Evolutionary conservation across 2,888 invertebrate genomes (phyloP).

Genomic region (Sussaba pulchella): DNA sequence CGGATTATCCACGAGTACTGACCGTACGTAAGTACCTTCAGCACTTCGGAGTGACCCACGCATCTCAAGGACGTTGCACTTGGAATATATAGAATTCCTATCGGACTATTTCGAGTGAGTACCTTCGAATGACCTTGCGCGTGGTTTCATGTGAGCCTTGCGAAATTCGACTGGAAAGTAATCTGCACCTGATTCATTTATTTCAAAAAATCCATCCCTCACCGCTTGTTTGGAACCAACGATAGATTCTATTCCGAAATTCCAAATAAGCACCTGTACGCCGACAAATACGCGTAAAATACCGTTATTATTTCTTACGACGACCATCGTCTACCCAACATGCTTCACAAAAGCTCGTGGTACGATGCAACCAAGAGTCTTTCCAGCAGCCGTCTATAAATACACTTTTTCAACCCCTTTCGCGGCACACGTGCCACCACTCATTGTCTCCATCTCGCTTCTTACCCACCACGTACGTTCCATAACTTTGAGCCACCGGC

Average conservation of each 20-base stretch:
- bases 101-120: too few species aligned
- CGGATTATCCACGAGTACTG: too few species aligned
- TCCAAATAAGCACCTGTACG: neutral
- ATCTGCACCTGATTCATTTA: too few species aligned
- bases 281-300: neutral
- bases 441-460: conserved; percentile 31
- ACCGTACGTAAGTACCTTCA: too few species aligned
- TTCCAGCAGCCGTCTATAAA: conserved; percentile 2
- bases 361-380: neutral
- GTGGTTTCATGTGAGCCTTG: too few species aligned
- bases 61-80: too few species aligned
- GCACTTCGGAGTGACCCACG: too few species aligned
- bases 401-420: conserved; percentile 17
- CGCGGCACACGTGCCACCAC: conserved; percentile 8
- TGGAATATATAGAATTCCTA: too few species aligned
- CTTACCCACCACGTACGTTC: conserved; percentile 56
- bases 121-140: too few species aligned
- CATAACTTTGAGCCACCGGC: conserved; percentile 60
- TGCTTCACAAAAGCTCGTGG: neutral
- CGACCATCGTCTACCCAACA: neutral
- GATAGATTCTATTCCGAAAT: neutral
- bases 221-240: neutral
- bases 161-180: too few species aligned
- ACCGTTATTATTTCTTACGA: conserved; percentile 1
- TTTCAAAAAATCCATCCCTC: neutral